phyloP scores from a whole-genome alignment of 2,797 vertebrate genomes.

The Antennarius maculatus region DNA sequence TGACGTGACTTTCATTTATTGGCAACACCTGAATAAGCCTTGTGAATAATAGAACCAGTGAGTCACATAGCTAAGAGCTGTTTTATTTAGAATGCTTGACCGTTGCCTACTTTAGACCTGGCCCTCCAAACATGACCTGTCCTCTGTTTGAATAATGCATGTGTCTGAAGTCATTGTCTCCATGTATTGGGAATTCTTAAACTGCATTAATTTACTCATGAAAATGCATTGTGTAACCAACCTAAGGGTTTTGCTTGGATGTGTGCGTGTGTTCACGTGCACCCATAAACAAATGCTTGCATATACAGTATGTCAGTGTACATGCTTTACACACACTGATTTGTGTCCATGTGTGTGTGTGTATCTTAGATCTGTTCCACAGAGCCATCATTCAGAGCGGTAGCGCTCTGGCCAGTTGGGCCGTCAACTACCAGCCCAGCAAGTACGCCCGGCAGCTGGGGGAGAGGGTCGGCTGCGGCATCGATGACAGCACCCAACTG shows the following conservation, averaged over 20 bases:
- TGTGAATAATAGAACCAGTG: constrained; percentile 36
- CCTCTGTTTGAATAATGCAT: constrained; percentile 46
- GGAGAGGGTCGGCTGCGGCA: constrained; percentile 93
- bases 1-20: constrained; percentile 24
- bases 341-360: constrained; percentile 37
- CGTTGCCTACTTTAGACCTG: constrained; percentile 26
- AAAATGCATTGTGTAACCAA: constrained; percentile 21
- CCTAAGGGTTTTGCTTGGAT: constrained; percentile 20
- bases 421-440: constrained; percentile 98
- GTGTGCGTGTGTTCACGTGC: constrained; percentile 10
- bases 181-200: constrained; percentile 14
- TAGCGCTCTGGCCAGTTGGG: constrained; percentile 97
- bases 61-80: constrained; percentile 43
- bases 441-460: constrained; percentile 93
- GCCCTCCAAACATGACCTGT: constrained; percentile 16
- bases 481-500: constrained; percentile 91
- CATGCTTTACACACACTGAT: background rate
- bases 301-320: constrained; percentile 7
- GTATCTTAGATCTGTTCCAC: constrained; percentile 92
- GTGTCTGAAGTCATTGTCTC: constrained; percentile 10
- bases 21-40: constrained; percentile 39
- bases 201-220: constrained; percentile 32
- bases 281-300: constrained; percentile 18
- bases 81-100: constrained; percentile 45
- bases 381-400: constrained; percentile 99